Percentiles rank a stretch among this genome's conserved stretches.
These are phyloP conservation scores for Notocelia uddmanniana DNA, from an alignment of 2,888 invertebrate species.

Conservation along the genomic window DNA sequence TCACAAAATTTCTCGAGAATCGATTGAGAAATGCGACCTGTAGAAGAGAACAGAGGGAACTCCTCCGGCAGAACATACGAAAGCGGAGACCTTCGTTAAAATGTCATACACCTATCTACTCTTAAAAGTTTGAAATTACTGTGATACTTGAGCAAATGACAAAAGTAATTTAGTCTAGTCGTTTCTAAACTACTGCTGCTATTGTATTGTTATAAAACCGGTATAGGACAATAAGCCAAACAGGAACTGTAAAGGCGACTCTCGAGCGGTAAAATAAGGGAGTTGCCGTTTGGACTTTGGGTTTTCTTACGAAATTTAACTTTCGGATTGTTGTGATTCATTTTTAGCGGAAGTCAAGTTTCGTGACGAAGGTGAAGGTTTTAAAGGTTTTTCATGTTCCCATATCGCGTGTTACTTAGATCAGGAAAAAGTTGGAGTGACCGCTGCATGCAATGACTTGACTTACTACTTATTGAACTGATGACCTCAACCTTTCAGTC, in stretches of 20 bases:
- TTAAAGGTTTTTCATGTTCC: slow-evolving; percentile 45
- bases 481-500: slow-evolving; percentile 37
- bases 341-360: slow-evolving; percentile 57
- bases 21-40: too few relatives aligned
- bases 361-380: slow-evolving; percentile 60
- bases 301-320: slow-evolving; percentile 12
- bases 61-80: too few relatives aligned
- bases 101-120: too few relatives aligned
- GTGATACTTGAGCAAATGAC: neutral
- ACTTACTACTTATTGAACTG: slow-evolving; percentile 39
- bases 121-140: neutral
- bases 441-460: slow-evolving; percentile 38
- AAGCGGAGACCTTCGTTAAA: too few relatives aligned
- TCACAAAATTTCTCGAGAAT: too few relatives aligned
- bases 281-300: slow-evolving; percentile 2
- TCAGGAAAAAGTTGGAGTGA: slow-evolving; percentile 32
- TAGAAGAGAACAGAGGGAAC: too few relatives aligned
- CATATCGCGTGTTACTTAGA: slow-evolving; percentile 51
- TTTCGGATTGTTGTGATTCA: slow-evolving; percentile 42
- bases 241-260: slow-evolving; percentile 28
- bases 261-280: slow-evolving; percentile 12
- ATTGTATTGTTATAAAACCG: slow-evolving; percentile 33
- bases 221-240: slow-evolving; percentile 27
- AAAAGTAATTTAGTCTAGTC: slow-evolving; percentile 24
- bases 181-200: slow-evolving; percentile 29